Evolutionary conservation across 2,113 vertebrate genomes (phyloP), one percentile per base, ranked within the genome.

Genomic region (Fregata magnificens): DNA sequence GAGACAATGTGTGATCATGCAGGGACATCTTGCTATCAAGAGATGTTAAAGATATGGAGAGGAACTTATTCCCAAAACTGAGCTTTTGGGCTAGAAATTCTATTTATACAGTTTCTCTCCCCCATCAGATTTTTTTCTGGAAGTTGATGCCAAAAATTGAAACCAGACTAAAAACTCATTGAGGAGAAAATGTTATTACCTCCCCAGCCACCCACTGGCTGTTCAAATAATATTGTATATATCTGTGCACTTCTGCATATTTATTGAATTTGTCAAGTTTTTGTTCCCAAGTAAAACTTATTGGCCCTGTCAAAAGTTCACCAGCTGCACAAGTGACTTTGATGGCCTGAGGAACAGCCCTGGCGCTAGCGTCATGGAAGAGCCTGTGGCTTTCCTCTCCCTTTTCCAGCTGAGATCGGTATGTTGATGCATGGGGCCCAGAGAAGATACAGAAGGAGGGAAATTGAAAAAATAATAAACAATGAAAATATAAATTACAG

Each of bases 391-490:
- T 98, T 96, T 97, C 90, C 86, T 93, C 90, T 97, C 94, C 87
- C 87, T 97, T 92, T 79, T 98, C 97, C 97, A 97, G 98, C 97
- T 98, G 97, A 97, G 97, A 95, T 97, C 17, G 96, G 97, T 96
- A 98, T 98, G 97, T 92, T 95, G 95, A 96, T 96, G 92, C 92
- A 92, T 80, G 95, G 93, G 96, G 94, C 96, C 96, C 93, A 82
- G 78, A 93, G 96, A 97, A 95, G 97, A 97, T 91, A 96, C 96
- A 97, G 97, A 97, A 97, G 96, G 96, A 97, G 96, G 96, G 95
- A 96, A 97, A 95, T 96, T 96, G 93, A 97, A 97, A 97, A 95
- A 97, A 97, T 96, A 98, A 93, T 96, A 97, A 97, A 98, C 97
- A 97, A 98, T 86, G 92, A 95, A 97, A 97, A 97, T 93, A 97